phyloP scores from a whole-genome alignment of 2,888 invertebrate genomes.

The Venustoraphidia nigricollis region DNA sequence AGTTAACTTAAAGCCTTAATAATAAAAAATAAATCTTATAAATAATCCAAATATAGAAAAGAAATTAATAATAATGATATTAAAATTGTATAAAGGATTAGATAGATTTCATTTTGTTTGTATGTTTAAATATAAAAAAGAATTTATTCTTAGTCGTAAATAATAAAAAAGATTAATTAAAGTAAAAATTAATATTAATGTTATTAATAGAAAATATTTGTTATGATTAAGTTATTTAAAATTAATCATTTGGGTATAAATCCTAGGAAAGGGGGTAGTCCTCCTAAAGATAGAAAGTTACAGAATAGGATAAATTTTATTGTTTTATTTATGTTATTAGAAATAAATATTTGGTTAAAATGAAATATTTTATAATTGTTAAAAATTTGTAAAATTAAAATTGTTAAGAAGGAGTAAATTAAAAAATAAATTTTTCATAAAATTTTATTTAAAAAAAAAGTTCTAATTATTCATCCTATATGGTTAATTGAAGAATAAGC shows the following conservation, averaged over 20 bases:
- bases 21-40: conserved; percentile 6
- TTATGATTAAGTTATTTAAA: conserved; percentile 34
- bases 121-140: conserved; percentile 11
- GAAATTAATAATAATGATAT: conserved; percentile 13
- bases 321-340: conserved; percentile 24
- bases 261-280: conserved; percentile 42
- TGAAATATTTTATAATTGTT: conserved; percentile 31
- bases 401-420: conserved; percentile 30
- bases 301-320: conserved; percentile 35
- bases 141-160: conserved; percentile 32
- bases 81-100: conserved; percentile 7
- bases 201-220: conserved; percentile 27
- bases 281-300: conserved; percentile 40
- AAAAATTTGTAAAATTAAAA: conserved; percentile 31
- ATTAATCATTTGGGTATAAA: conserved; percentile 44
- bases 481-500: conserved; percentile 48
- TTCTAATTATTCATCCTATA: conserved; percentile 34
- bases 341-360: conserved; percentile 35
- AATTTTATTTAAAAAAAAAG: conserved; percentile 30
- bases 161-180: conserved; percentile 40
- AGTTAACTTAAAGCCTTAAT: conserved; percentile 39
- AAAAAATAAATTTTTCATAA: conserved; percentile 32
- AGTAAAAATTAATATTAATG: conserved; percentile 33
- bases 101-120: conserved; percentile 4
- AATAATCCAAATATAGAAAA: conserved; percentile 14